phyloP scores from a whole-genome alignment of 2,113 vertebrate species.

The Mystacornis crossleyi region DNA sequence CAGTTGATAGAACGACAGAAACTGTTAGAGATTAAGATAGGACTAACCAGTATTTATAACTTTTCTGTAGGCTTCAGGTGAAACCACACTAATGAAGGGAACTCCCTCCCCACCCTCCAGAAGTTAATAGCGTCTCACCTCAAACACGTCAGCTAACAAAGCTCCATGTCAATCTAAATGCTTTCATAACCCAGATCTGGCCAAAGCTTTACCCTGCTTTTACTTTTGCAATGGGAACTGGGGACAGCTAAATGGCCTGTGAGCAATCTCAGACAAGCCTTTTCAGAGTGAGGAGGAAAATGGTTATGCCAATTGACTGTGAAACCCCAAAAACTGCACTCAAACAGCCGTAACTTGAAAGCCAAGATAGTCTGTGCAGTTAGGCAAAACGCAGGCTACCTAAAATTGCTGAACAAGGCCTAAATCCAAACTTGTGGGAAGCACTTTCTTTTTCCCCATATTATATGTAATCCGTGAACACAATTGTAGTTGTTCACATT shows the following conservation, averaged over 20 bases:
- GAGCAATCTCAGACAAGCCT: neutral
- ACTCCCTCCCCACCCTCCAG: conserved; percentile 6
- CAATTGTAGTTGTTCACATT: neutral
- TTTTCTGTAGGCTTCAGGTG: neutral
- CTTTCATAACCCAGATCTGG: neutral
- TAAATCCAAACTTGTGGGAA: neutral
- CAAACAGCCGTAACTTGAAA: neutral
- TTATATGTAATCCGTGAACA: neutral
- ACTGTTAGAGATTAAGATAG: neutral
- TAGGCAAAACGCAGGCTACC: neutral
- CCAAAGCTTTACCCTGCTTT: neutral
- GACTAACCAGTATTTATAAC: neutral
- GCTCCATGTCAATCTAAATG: neutral
- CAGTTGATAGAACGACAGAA: neutral
- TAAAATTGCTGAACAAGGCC: neutral
- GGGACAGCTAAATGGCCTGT: neutral
- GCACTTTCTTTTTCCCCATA: neutral
- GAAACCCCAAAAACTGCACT: neutral
- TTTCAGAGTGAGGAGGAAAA: neutral
- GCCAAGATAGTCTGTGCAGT: neutral
- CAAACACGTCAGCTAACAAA: neutral
- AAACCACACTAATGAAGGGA: neutral
- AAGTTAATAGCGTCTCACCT: neutral
- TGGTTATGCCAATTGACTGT: neutral
- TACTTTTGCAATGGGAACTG: neutral